Conservation (phyloP, 2,797 vertebrate genomes). For the Petrocephalus schoutedeni region DNA sequence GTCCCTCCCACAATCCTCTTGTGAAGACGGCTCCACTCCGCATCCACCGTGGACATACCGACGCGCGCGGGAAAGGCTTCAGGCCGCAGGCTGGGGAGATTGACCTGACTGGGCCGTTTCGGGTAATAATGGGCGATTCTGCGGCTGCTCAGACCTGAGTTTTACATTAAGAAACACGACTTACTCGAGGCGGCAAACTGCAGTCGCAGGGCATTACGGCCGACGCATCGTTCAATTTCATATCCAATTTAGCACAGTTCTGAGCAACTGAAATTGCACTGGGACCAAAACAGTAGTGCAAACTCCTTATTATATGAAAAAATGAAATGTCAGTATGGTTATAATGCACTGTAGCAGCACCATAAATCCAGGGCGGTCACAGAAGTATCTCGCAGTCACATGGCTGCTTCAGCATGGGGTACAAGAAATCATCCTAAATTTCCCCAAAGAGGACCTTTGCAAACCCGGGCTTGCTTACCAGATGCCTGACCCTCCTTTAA, state of each 20-base stretch:
- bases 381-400: neutral
- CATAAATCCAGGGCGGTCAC: neutral
- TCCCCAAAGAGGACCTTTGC: neutral
- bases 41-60: neutral
- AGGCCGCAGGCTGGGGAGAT: neutral
- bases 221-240: slow-evolving; percentile 15
- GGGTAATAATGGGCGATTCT: slow-evolving; percentile 31
- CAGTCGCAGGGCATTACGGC: slow-evolving; percentile 31
- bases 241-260: slow-evolving; percentile 32
- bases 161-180: neutral
- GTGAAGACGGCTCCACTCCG: neutral
- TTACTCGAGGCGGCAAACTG: neutral
- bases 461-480: neutral
- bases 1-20: neutral
- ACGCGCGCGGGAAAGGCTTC: neutral
- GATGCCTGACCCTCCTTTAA: neutral
- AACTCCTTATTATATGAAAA: slow-evolving; percentile 15
- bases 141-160: slow-evolving; percentile 45
- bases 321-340: neutral
- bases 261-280: slow-evolving; percentile 23
- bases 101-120: neutral
- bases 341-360: neutral
- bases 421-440: slow-evolving; percentile 7
- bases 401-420: neutral
- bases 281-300: slow-evolving; percentile 26